Percentiles rank a stretch among this genome's conserved stretches.
These are phyloP conservation scores for Drosophila burlai DNA, from an alignment of 1,140 invertebrate species.

Conservation along the genomic window DNA sequence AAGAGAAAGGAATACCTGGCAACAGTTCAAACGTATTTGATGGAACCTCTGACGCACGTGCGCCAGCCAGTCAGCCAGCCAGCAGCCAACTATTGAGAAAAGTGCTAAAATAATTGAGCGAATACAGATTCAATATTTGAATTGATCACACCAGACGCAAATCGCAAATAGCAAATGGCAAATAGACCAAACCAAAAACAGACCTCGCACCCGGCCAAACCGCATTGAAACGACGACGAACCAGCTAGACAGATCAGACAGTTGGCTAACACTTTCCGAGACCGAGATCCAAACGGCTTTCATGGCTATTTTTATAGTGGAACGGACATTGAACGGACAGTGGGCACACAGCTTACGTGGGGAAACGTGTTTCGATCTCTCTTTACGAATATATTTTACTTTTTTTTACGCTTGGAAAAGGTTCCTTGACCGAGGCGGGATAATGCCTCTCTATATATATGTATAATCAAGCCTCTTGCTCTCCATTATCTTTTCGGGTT, in stretches of 20 bases:
- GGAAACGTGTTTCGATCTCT: slow-evolving; percentile 59
- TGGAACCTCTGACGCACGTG: slow-evolving; percentile 42
- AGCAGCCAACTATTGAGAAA: slow-evolving; percentile 44
- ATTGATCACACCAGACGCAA: slow-evolving; percentile 50
- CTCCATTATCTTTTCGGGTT: slow-evolving; percentile 14
- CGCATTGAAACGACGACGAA: slow-evolving; percentile 14
- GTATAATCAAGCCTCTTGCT: slow-evolving; percentile 12
- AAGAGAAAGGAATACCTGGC: slow-evolving; percentile 53
- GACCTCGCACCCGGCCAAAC: slow-evolving; percentile 37
- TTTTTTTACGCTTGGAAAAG: not conserved
- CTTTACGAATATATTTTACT: not conserved
- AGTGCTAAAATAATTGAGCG: slow-evolving; percentile 55
- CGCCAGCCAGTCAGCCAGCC: not conserved
- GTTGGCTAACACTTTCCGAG: slow-evolving; percentile 47
- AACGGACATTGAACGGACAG: slow-evolving; percentile 71
- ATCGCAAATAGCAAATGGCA: slow-evolving; percentile 14
- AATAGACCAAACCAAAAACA: slow-evolving; percentile 10
- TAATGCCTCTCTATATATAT: slow-evolving; percentile 7
- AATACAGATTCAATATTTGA: slow-evolving; percentile 57
- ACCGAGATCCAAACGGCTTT: slow-evolving; percentile 57
- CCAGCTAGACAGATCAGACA: slow-evolving; percentile 34
- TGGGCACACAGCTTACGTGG: slow-evolving; percentile 32
- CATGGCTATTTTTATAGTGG: slow-evolving; percentile 69
- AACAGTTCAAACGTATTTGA: slow-evolving; percentile 39
- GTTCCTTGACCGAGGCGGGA: slow-evolving; percentile 64